Percentiles rank a stretch among this genome's conserved stretches.
Evolutionary conservation across 2,888 invertebrate species (phyloP).

Genomic region (Junonia oenone): DNA sequence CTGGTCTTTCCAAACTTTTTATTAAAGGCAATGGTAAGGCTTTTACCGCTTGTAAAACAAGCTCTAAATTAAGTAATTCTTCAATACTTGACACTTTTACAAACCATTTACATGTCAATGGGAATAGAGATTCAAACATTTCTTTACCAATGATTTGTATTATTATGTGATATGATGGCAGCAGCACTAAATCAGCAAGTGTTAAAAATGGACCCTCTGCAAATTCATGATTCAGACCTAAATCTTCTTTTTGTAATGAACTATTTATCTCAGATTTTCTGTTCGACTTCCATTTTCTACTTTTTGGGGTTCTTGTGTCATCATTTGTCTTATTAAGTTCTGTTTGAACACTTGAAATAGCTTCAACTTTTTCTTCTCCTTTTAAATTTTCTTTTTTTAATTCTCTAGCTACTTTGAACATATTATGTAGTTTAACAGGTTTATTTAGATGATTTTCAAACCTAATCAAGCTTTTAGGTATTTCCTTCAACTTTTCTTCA

Average conservation of each 20-base stretch:
- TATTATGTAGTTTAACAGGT: constrained; percentile 91
- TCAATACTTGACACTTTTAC: constrained; percentile 44
- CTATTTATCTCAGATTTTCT: constrained; percentile 60
- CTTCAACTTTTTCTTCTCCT: constrained; percentile 20
- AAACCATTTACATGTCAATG: constrained; percentile 83
- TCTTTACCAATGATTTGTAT: constrained; percentile 61
- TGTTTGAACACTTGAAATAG: constrained; percentile 14
- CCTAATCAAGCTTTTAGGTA: constrained; percentile 86
- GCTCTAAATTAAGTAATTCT: constrained; percentile 33
- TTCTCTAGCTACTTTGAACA: constrained; percentile 85
- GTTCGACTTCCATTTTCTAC: constrained; percentile 73
- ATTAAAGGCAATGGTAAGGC: constrained; percentile 15
- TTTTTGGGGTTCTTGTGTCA: constrained; percentile 44
- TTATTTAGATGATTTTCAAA: constrained; percentile 92
- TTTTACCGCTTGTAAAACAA: constrained; percentile 32
- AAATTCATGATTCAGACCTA: constrained; percentile 84
- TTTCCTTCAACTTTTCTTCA: constrained; percentile 35
- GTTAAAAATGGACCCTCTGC: constrained; percentile 91
- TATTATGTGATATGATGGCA: constrained; percentile 83
- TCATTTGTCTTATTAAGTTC: constrained; percentile 32
- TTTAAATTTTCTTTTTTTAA: constrained; percentile 53
- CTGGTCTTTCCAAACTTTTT: constrained; percentile 58
- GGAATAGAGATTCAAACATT: constrained; percentile 67
- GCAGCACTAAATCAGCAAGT: constrained; percentile 89
- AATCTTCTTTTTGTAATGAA: constrained; percentile 66